Conservation (phyloP, 2,888 invertebrate genomes). For the Scaptomyza flava region DNA sequence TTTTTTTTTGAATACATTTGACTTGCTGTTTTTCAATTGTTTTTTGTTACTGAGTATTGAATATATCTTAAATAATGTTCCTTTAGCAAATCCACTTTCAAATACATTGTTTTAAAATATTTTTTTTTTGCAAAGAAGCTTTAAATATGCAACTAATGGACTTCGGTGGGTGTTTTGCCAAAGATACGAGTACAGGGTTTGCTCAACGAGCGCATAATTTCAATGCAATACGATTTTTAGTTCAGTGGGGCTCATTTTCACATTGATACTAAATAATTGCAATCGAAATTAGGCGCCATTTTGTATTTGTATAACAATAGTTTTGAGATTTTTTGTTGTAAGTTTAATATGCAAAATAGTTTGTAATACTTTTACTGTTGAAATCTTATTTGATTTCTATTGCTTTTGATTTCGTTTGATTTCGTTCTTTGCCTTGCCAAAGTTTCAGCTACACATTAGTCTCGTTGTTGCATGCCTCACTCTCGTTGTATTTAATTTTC, state of each 20-base stretch:
- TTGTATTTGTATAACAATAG: constrained; percentile 10
- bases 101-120: constrained; percentile 1
- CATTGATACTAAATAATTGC: constrained; percentile 13
- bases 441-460: constrained; percentile 46
- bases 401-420: constrained; percentile 32
- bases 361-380: constrained; percentile 9
- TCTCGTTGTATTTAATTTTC: constrained; percentile 40
- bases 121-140: constrained; percentile 1
- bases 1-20: constrained; percentile 40
- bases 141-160: constrained; percentile 39
- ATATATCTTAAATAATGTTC: constrained; percentile 15
- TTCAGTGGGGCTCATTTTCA: constrained; percentile 32
- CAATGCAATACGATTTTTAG: constrained; percentile 13
- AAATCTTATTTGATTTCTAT: constrained; percentile 28
- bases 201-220: constrained; percentile 38
- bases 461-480: constrained; percentile 62
- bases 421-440: constrained; percentile 24
- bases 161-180: constrained; percentile 72
- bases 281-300: constrained; percentile 45
- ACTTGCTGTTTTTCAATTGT: constrained; percentile 12
- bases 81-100: constrained; percentile 59
- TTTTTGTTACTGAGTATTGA: constrained; percentile 35
- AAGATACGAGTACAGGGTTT: constrained; percentile 44
- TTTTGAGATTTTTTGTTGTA: not conserved
- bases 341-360: constrained; percentile 16